Evolutionary conservation across 2,888 invertebrate species (phyloP).

Genomic region (Anthophora plumipes): DNA sequence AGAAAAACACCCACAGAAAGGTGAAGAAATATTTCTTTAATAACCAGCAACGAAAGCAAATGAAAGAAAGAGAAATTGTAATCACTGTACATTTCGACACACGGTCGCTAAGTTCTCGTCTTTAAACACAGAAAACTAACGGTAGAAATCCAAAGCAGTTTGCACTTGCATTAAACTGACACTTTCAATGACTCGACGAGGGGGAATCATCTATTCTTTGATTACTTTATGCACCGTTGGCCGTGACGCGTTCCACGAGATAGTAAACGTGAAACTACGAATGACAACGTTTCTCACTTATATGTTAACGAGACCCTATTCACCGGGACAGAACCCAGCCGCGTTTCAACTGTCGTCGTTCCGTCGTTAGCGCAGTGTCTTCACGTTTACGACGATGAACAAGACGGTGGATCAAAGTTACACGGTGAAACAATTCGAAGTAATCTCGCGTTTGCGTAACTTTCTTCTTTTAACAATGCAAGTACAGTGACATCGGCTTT

Average conservation of each 20-base stretch:
- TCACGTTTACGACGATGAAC: conserved; percentile 3
- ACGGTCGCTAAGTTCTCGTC: too few species aligned
- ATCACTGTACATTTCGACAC: too few species aligned
- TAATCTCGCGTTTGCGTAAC: conserved; percentile 38
- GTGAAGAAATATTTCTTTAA: too few species aligned
- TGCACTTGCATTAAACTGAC: background rate
- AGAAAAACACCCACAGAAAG: background rate
- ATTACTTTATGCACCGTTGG: conserved; percentile 12
- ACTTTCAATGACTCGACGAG: too few species aligned
- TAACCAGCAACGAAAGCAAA: too few species aligned
- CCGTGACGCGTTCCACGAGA: background rate
- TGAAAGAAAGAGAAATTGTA: too few species aligned
- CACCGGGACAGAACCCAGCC: conserved; percentile 5
- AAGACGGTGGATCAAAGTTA: background rate
- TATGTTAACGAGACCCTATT: conserved; percentile 37
- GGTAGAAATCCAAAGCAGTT: background rate
- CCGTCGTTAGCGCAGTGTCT: background rate
- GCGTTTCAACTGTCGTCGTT: background rate
- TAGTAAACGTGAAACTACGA: conserved; percentile 24
- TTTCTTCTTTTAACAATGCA: conserved; percentile 49
- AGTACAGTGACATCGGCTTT: conserved; percentile 22
- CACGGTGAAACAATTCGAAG: conserved; percentile 10
- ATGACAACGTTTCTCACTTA: conserved; percentile 28
- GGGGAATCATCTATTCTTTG: background rate
- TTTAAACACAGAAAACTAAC: too few species aligned